Percentiles rank a stretch among this genome's conserved stretches.
phyloP scores from a whole-genome alignment of 1,140 invertebrate genomes.

The Caenorhabditis briggsae region DNA sequence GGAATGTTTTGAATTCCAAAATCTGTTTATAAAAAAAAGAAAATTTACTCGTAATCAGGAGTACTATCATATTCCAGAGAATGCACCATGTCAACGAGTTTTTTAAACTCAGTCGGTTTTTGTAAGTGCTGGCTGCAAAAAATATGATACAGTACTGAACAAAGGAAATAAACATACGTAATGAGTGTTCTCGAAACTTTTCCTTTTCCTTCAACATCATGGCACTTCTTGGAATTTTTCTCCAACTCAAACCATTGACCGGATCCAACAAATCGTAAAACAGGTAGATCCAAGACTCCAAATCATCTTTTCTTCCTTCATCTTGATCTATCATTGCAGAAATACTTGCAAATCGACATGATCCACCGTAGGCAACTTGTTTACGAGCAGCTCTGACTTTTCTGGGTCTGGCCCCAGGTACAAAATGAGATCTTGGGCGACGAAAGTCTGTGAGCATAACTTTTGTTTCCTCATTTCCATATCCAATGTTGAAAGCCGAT shows the following conservation, averaged over 20 bases:
- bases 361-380: background rate
- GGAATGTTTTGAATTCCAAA: background rate
- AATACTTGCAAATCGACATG: background rate
- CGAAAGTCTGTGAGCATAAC: slow-evolving; percentile 15
- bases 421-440: background rate
- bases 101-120: slow-evolving; percentile 14
- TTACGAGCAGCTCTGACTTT: slow-evolving; percentile 3
- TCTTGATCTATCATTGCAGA: slow-evolving; percentile 2
- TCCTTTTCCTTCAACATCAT: slow-evolving; percentile 46
- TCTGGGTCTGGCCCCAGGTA: background rate
- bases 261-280: slow-evolving; percentile 3
- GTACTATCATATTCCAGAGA: background rate
- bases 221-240: background rate
- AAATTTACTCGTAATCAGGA: slow-evolving; percentile 3
- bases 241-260: slow-evolving; percentile 1
- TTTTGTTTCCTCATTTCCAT: background rate
- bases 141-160: background rate
- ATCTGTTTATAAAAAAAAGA: background rate
- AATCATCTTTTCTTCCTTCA: slow-evolving; percentile 44
- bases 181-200: background rate
- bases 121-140: slow-evolving; percentile 30
- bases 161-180: background rate
- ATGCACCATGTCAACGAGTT: slow-evolving; percentile 30
- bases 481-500: background rate
- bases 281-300: slow-evolving; percentile 38